Percentiles rank a stretch among this genome's conserved stretches.
Conservation (phyloP, 2,797 vertebrate species). For the Sylvia borin region DNA sequence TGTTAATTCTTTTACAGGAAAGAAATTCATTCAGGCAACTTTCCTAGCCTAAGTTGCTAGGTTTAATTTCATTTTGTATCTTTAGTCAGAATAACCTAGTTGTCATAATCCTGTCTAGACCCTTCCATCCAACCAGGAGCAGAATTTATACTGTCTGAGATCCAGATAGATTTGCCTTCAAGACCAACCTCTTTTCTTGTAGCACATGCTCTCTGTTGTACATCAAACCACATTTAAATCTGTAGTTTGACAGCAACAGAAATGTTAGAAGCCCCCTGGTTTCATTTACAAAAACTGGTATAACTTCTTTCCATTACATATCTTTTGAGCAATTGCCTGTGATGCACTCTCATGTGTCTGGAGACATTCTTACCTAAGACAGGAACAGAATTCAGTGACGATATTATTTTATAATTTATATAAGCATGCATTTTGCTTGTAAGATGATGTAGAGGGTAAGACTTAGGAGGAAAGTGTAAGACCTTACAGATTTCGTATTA, state of each 20-base stretch:
- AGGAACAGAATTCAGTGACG: background rate
- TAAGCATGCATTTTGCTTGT: background rate
- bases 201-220: background rate
- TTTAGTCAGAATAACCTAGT: background rate
- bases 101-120: background rate
- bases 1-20: background rate
- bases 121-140: background rate
- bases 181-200: background rate
- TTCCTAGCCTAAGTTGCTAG: background rate
- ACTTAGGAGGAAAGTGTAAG: background rate
- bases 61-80: background rate
- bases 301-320: background rate
- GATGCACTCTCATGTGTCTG: background rate
- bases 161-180: background rate
- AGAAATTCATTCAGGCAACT: background rate
- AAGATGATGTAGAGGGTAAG: background rate
- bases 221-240: background rate
- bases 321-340: background rate
- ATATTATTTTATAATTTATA: background rate
- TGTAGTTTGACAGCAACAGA: background rate
- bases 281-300: background rate
- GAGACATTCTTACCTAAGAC: background rate
- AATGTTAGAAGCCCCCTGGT: background rate
- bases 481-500: background rate
- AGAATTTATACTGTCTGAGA: background rate